Base-by-base conservation (phyloP, 1,140 invertebrate species). In the Andricus grossulariae region DNA sequence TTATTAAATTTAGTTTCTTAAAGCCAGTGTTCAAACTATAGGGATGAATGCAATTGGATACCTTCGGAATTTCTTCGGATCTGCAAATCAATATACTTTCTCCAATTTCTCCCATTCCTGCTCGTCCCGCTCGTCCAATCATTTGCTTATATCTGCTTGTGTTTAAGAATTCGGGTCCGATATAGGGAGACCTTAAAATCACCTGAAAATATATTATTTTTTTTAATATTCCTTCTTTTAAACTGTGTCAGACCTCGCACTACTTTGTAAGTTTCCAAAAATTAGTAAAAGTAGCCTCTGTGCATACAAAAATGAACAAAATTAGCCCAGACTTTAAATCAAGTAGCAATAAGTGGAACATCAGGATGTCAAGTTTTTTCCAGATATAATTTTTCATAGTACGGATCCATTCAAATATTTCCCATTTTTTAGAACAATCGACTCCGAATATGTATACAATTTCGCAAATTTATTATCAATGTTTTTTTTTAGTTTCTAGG, bases 91-190 rank as follows among this genome's bases (percentile, higher is more conserved):
- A 86, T 85, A 96, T 94, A 87, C 96, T 97, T 87, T 98, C 97
- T 50, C 97, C 97, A 72, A 93, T 92, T 78, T 94, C 93, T 60
- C 96, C 95, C 74, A 97, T 93, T 21, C 96, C 96, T 12, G 96
- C 94, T 75, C 93, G 88, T 11, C 97, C 97, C 51, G 97, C 97
- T 82, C 97, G 90, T 1, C 98, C 97, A 78, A 96, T 93, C 98
- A 99, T 99, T 94, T 99, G 98, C 85, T 98, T 97, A 87, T 99
- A 99, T 83, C 94, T 94, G 82, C 94, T 95, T 16, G 96, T 92
- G 71, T 94, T 94, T 52, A 99, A 93, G 87, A 97, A 96, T 12
- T 95, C 92, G 57, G 91, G 92, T 5, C 96, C 98, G 57, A 98
- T 93, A 82, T 95, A 96, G 2, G 97, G 97, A 76, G 95, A 95